Conservation (phyloP, 2,888 invertebrate species). For the Candidula unifasciata region DNA sequence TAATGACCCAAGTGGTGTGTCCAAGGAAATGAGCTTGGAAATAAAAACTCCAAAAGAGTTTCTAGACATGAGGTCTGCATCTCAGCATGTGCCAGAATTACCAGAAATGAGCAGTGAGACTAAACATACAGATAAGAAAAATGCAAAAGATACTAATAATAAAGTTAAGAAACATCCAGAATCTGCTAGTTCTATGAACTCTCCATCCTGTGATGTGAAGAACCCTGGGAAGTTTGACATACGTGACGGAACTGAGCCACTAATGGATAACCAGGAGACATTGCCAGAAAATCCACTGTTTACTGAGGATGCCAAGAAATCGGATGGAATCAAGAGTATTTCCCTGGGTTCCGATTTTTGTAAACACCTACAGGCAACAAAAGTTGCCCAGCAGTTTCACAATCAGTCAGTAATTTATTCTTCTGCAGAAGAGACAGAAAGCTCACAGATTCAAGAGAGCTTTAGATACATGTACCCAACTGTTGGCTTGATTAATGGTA, state of each 20-base stretch:
- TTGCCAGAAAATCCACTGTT: conserved; percentile 41
- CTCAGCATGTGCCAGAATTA: not conserved
- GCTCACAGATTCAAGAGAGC: not conserved
- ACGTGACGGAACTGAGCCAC: not conserved
- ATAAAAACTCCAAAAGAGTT: conserved; percentile 42
- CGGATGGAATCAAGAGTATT: not conserved
- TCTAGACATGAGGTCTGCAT: conserved; percentile 16
- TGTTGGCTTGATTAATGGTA: not conserved
- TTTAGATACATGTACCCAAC: not conserved
- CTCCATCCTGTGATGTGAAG: not conserved
- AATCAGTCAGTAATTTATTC: not conserved
- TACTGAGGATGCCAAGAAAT: conserved; percentile 28
- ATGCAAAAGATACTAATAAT: not conserved
- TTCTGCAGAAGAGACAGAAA: not conserved
- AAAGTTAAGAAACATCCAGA: not conserved
- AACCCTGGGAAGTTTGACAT: not conserved
- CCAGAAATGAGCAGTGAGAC: not conserved
- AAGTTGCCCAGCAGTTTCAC: not conserved
- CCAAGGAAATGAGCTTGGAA: not conserved
- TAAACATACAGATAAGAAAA: not conserved
- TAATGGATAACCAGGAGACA: conserved; percentile 29
- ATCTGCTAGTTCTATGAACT: not conserved
- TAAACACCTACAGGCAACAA: not conserved
- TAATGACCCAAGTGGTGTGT: not conserved
- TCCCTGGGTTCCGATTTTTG: not conserved